These are phyloP conservation scores for Datnioides undecimradiatus DNA, from an alignment of 2,113 vertebrate genomes.

Conservation along the genomic window DNA sequence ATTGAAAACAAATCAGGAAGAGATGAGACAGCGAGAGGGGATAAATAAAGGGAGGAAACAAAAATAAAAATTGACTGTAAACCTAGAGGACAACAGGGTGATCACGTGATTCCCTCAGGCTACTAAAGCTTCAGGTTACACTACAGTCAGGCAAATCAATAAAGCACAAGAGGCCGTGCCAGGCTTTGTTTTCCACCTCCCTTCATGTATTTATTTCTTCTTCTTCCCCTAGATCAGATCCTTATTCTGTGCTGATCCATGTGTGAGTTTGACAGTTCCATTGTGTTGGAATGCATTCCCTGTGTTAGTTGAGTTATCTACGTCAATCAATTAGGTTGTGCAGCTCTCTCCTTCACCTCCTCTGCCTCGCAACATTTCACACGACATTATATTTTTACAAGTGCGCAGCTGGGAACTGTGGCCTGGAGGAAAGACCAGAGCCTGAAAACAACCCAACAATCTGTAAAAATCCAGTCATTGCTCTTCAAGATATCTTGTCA, in stretches of 20 bases:
- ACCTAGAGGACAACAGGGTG: background rate
- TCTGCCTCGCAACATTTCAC: background rate
- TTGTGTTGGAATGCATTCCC: background rate
- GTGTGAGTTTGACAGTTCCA: background rate
- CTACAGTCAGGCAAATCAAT: constrained; percentile 29
- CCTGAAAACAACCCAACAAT: too few species aligned
- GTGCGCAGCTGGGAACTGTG: background rate
- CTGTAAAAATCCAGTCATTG: too few species aligned
- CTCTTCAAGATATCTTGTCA: too few species aligned
- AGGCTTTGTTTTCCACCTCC: background rate
- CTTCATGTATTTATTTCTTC: background rate
- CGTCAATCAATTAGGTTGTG: too few species aligned
- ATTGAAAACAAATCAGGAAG: constrained; percentile 23
- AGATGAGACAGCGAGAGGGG: background rate
- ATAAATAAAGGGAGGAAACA: background rate
- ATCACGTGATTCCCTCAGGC: constrained; percentile 14
- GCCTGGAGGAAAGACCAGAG: background rate
- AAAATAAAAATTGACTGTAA: constrained; percentile 10
- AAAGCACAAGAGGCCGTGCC: background rate
- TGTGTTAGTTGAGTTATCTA: background rate
- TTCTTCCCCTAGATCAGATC: background rate
- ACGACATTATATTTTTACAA: background rate
- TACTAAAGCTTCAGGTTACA: constrained; percentile 24
- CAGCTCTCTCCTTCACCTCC: background rate
- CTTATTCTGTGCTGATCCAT: background rate